These are phyloP conservation scores for Sorex maritimensis DNA, from an alignment of 2,797 vertebrate species.

Conservation along the genomic window DNA sequence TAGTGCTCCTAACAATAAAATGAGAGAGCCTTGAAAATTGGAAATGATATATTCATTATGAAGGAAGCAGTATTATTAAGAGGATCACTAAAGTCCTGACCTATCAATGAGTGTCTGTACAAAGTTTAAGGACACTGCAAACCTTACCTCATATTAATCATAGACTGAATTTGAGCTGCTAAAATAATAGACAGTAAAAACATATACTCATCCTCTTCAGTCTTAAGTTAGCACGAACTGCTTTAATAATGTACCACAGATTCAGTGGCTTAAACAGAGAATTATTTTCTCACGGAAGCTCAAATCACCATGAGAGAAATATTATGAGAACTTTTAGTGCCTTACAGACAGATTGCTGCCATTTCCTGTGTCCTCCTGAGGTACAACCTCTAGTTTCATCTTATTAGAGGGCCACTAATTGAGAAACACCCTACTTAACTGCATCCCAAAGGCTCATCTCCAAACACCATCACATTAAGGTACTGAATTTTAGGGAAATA, in stretches of 20 bases:
- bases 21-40: conserved; percentile 20
- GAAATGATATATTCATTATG: conserved; percentile 32
- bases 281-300: conserved; percentile 39
- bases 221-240: not conserved
- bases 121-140: not conserved
- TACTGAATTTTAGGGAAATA: no score
- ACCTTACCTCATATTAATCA: not conserved
- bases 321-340: no score
- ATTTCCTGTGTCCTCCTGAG: no score
- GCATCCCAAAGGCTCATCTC: no score
- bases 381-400: no score
- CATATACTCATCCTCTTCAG: not conserved
- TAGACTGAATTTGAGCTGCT: conserved; percentile 10
- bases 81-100: conserved; percentile 41
- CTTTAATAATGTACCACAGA: conserved; percentile 23
- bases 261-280: not conserved
- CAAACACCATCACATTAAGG: no score
- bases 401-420: no score
- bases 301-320: no score
- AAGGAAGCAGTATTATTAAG: conserved; percentile 18
- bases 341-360: no score
- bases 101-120: not conserved
- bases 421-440: no score
- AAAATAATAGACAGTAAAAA: conserved; percentile 29
- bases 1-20: conserved; percentile 45